Evolutionary conservation across 2,797 vertebrate species (phyloP).

Genomic region (Xerus rutilus): DNA sequence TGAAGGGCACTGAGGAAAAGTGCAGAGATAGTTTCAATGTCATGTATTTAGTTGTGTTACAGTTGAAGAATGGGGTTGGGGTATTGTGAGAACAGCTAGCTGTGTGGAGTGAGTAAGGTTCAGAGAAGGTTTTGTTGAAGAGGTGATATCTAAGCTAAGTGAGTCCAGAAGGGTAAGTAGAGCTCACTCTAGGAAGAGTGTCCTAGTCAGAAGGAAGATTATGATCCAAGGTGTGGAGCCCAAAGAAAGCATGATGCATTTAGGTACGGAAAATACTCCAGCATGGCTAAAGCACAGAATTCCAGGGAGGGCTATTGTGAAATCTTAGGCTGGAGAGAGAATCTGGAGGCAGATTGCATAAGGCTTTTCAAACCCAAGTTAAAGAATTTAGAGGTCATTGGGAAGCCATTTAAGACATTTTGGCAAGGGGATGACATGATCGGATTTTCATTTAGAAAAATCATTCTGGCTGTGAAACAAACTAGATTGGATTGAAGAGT

Average conservation of each 20-base stretch:
- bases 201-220: conserved; percentile 11
- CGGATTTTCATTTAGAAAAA: conserved; percentile 56
- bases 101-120: neutral
- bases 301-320: neutral
- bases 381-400: conserved; percentile 55
- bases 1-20: neutral
- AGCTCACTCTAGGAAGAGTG: neutral
- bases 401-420: conserved; percentile 2
- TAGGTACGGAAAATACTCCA: neutral
- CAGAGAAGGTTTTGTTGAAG: conserved; percentile 8
- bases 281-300: conserved; percentile 2
- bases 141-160: neutral
- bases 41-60: neutral
- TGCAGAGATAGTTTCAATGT: neutral
- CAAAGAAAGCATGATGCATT: neutral
- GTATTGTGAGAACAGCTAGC: neutral
- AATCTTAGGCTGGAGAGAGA: conserved; percentile 24
- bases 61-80: neutral
- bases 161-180: neutral
- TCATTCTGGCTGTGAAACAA: neutral
- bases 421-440: neutral
- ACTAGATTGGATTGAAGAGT: neutral
- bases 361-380: conserved; percentile 23
- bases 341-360: neutral
- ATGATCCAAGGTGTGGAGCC: neutral